Evolutionary conservation across 2,797 vertebrate species (phyloP), one percentile per base, ranked within the genome.

Genomic region (Oryzias dopingdopingensis): DNA sequence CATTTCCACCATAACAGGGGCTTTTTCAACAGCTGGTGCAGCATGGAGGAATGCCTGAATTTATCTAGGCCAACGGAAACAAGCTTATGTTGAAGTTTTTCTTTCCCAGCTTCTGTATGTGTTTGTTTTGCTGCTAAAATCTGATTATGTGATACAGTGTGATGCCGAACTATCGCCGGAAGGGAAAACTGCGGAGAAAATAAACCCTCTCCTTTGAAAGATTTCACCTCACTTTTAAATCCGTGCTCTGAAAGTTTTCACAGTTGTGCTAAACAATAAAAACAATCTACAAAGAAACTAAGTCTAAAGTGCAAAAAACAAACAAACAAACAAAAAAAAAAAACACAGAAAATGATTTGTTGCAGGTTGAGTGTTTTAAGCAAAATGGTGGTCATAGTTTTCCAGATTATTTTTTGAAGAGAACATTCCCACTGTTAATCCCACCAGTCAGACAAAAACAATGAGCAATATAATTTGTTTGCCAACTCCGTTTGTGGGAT

Each of bases 81-180:
- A 72, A 4, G 22, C 48, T 26, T 40, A 47, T 71, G 64, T 81
- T 80, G 59, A 76, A 73, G 73, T 84, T 79, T 66, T 42, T 55
- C 48, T 73, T 77, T 65, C 53, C 47, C 32, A 5, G 46, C 62
- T 41, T 59, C 51, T 66, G 47, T 48, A 43, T 70, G 29, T 65
- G 67, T 88, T 84, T 86, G 76, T 80, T 79, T 72, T 66, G 59
- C 46, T 53, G 20, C 53, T 67, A 3, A 56, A 60, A 72, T 68
- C 52, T 71, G 78, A 80, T 80, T 68, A 57, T 83, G 80, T 74
- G 20, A 70, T 65, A 62, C 10, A 56, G 44, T 57, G 74, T 63
- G 26, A 17, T 46, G 49, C 56, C 4, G 4, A 40, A 66, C 71
- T 77, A 76, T 73, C 20, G 57, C 14, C 45, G 61, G 67, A 78